Evolutionary conservation across 2,888 invertebrate species (phyloP).

Genomic region (Sisyra nigra): DNA sequence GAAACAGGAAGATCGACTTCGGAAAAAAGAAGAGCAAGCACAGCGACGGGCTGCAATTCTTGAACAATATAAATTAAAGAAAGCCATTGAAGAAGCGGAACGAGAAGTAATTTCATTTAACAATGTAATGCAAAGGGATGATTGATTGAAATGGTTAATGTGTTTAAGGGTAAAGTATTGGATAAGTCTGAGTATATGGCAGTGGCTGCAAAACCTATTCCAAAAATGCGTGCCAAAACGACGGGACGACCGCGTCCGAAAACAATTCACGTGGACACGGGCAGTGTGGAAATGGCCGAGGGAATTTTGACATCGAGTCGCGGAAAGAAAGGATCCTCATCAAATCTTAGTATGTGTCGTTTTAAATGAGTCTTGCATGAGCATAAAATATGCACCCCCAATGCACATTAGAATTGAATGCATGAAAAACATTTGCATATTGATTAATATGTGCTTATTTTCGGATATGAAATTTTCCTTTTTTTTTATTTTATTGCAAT

Average conservation of each 20-base stretch:
- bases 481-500: no score
- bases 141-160: neutral
- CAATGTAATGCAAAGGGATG: neutral
- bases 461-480: constrained; percentile 7
- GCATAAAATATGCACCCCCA: constrained; percentile 10
- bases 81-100: constrained; percentile 83
- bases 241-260: constrained; percentile 64
- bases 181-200: constrained; percentile 49
- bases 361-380: constrained; percentile 9
- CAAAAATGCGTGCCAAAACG: constrained; percentile 47
- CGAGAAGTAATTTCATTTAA: constrained; percentile 63
- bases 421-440: neutral
- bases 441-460: constrained; percentile 1
- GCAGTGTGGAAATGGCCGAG: constrained; percentile 61
- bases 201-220: constrained; percentile 35
- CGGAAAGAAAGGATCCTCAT: constrained; percentile 65
- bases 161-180: constrained; percentile 56
- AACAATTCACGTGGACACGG: constrained; percentile 79
- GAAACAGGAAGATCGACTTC: constrained; percentile 56
- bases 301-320: constrained; percentile 54
- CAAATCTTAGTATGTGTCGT: constrained; percentile 52
- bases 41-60: constrained; percentile 75
- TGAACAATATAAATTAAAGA: constrained; percentile 85
- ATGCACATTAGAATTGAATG: neutral
- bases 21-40: constrained; percentile 69